Evolutionary conservation across 2,797 vertebrate species (phyloP), one percentile per base, ranked within the genome.

Genomic region (Masticophis lateralis): DNA sequence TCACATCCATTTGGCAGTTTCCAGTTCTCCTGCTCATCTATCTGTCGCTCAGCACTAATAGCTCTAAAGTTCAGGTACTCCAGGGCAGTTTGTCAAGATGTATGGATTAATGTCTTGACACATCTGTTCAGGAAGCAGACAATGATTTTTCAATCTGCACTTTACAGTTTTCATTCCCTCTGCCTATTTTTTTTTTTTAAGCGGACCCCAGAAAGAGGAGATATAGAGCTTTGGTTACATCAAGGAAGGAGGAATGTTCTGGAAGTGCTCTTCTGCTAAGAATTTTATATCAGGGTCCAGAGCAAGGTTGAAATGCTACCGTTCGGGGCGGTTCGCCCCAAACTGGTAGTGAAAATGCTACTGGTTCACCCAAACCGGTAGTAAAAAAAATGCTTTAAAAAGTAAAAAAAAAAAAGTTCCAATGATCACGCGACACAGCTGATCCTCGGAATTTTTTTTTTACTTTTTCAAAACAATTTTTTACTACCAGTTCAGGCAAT

Each of bases 1-100:
- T 97, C 96, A 94, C 94, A 95, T 97, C 96, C 97, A 96, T 96
- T 97, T 96, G 96, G 95, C 95, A 90, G 94, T 96, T 93, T 91
- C 90, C 94, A 86, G 69, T 91, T 89, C 90, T 92, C 3, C 90
- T 90, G 66, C 92, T 93, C 94, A 59, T 94, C 97, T 96, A 87
- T 61, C 91, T 74, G 92, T 87, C 57, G 25, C 93, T 96, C 55
- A 59, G 90, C 66, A 86, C 56, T 94, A 95, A 96, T 56, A 97
- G 94, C 96, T 90, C 92, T 2, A 57, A 95, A 96, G 95, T 95
- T 94, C 96, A 94, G 96, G 95, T 96, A 95, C 89, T 96, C 86
- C 55, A 22, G 91, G 96, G 92, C 94, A 92, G 96, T 95, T 96
- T 97, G 95, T 96, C 93, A 94, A 88, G 94, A 96, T 28, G 91